These are phyloP conservation scores for Sebastes minor DNA, from an alignment of 2,797 vertebrate genomes.

Conservation along the genomic window DNA sequence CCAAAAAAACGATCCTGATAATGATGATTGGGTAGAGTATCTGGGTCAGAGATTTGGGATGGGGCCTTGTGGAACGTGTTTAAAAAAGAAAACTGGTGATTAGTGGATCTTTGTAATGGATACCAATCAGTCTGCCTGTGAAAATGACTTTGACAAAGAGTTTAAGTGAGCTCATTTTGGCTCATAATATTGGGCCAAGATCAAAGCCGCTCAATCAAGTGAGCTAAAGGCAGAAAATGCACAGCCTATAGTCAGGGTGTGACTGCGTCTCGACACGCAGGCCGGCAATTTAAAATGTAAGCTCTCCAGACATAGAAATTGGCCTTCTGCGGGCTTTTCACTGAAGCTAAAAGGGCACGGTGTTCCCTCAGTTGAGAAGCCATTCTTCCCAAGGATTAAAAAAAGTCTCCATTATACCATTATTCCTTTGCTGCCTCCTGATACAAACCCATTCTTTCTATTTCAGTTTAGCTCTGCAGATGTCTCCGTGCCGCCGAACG, in stretches of 20 bases:
- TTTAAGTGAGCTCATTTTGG: constrained; percentile 51
- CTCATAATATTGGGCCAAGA: constrained; percentile 36
- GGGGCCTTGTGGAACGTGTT: not conserved
- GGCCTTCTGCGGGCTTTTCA: constrained; percentile 34
- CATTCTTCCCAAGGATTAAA: constrained; percentile 13
- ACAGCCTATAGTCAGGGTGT: not conserved
- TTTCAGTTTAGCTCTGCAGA: not conserved
- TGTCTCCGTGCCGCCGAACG: too few relatives aligned
- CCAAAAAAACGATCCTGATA: constrained; percentile 18
- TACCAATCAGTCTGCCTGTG: constrained; percentile 18
- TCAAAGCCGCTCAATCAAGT: constrained; percentile 55
- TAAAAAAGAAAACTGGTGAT: constrained; percentile 5
- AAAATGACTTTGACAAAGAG: constrained; percentile 55
- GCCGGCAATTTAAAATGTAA: constrained; percentile 21
- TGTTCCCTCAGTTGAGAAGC: constrained; percentile 6
- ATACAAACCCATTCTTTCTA: constrained; percentile 23
- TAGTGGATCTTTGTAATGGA: constrained; percentile 33
- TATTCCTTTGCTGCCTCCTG: constrained; percentile 3
- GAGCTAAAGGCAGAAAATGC: constrained; percentile 13
- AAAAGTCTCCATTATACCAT: constrained; percentile 17
- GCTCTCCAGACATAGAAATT: constrained; percentile 35
- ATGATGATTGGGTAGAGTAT: constrained; percentile 21
- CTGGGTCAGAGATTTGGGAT: not conserved
- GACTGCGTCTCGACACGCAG: constrained; percentile 18
- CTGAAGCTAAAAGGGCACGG: constrained; percentile 27